Conservation (phyloP, 2,113 vertebrate genomes). For the Pristiophorus japonicus region DNA sequence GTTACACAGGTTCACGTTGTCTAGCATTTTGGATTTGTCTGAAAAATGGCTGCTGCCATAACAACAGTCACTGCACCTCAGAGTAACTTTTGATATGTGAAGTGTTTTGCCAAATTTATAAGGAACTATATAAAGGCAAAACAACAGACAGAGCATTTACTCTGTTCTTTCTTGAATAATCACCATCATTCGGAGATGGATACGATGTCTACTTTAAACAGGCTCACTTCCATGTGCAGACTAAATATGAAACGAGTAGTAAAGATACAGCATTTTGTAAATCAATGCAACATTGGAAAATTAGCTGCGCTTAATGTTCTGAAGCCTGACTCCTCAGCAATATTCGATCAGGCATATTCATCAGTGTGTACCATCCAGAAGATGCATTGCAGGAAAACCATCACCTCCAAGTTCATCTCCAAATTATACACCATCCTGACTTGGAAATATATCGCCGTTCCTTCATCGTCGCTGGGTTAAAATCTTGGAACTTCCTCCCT, state of each 20-base stretch:
- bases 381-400: too few species aligned
- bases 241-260: not conserved
- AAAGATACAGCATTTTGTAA: not conserved
- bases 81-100: not conserved
- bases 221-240: not conserved
- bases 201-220: not conserved
- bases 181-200: not conserved
- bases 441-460: too few species aligned
- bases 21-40: not conserved
- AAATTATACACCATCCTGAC: too few species aligned
- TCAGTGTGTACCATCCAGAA: too few species aligned
- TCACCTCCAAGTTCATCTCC: too few species aligned
- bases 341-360: not conserved
- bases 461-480: too few species aligned
- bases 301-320: not conserved
- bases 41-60: not conserved
- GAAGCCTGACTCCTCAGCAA: not conserved
- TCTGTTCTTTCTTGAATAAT: not conserved
- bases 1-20: not conserved
- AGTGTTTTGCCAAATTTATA: not conserved
- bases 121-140: not conserved
- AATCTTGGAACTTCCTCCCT: too few species aligned
- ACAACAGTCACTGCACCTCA: not conserved
- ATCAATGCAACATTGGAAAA: not conserved
- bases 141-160: not conserved